Percentiles rank a stretch among this genome's conserved stretches.
Conservation (phyloP, 1,140 invertebrate species). For the Drosophila nikananu region DNA sequence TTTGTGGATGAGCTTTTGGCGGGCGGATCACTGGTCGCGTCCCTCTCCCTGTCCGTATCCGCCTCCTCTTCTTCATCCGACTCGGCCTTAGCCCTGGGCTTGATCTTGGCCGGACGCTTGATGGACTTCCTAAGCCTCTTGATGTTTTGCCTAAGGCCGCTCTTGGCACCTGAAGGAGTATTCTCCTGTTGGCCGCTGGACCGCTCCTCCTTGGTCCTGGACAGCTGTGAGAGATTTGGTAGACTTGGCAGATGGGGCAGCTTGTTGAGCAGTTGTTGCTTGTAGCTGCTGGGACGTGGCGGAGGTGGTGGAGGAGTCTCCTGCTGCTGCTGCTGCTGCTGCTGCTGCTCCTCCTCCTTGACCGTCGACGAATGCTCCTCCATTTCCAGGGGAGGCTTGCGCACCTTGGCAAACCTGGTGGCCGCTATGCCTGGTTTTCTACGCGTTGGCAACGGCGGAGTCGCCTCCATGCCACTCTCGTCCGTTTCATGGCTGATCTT, state of each 20-base stretch:
- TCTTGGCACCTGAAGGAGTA: constrained; percentile 5
- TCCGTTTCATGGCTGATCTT: constrained; percentile 58
- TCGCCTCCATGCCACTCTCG: constrained; percentile 70
- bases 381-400: constrained; percentile 64
- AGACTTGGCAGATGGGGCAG: constrained; percentile 32
- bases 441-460: constrained; percentile 17
- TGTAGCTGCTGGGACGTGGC: constrained; percentile 39
- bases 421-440: constrained; percentile 70
- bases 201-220: not conserved
- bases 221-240: constrained; percentile 17
- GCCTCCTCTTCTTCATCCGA: constrained; percentile 15
- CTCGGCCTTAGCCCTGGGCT: constrained; percentile 10
- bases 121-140: constrained; percentile 70
- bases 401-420: constrained; percentile 70
- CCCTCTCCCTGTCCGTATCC: not conserved
- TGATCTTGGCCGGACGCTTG: constrained; percentile 50
- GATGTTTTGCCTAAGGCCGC: constrained; percentile 51
- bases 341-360: not conserved
- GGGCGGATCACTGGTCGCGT: not conserved
- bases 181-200: constrained; percentile 2
- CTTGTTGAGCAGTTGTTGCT: constrained; percentile 24
- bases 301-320: constrained; percentile 5
- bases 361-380: not conserved
- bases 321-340: not conserved
- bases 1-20: constrained; percentile 6